phyloP scores from a whole-genome alignment of 1,140 invertebrate genomes.

The Solenopsis invicta region DNA sequence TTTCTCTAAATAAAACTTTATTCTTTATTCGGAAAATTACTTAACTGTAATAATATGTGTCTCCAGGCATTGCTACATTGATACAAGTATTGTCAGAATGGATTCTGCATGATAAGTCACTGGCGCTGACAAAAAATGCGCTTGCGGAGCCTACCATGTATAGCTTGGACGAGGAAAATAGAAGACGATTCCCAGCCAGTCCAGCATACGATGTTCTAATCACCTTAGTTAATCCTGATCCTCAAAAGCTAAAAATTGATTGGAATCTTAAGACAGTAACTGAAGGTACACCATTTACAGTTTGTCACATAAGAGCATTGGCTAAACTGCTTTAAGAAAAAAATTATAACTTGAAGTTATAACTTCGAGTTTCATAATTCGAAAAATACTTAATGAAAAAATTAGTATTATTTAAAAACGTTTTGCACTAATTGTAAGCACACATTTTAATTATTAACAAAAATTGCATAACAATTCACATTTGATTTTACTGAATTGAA shows the following conservation, averaged over 20 bases:
- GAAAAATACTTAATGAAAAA: too few species aligned
- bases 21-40: too few species aligned
- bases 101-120: slow-evolving; percentile 84
- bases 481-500: not conserved
- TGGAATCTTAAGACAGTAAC: slow-evolving; percentile 90
- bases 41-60: not conserved
- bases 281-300: slow-evolving; percentile 85
- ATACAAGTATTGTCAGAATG: slow-evolving; percentile 81
- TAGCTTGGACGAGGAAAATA: slow-evolving; percentile 84
- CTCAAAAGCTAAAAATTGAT: slow-evolving; percentile 90
- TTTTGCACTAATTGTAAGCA: too few species aligned
- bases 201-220: slow-evolving; percentile 92
- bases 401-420: too few species aligned
- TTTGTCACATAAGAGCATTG: too few species aligned
- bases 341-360: too few species aligned
- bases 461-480: not conserved
- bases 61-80: slow-evolving; percentile 79
- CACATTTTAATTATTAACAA: too few species aligned
- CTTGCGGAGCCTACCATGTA: slow-evolving; percentile 83
- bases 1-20: too few species aligned
- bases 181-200: slow-evolving; percentile 86
- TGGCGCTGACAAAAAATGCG: slow-evolving; percentile 82
- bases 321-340: too few species aligned
- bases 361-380: too few species aligned
- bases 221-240: slow-evolving; percentile 92